Evolutionary conservation across 2,113 vertebrate genomes (phyloP).

Genomic region (Seriola dumerili): DNA sequence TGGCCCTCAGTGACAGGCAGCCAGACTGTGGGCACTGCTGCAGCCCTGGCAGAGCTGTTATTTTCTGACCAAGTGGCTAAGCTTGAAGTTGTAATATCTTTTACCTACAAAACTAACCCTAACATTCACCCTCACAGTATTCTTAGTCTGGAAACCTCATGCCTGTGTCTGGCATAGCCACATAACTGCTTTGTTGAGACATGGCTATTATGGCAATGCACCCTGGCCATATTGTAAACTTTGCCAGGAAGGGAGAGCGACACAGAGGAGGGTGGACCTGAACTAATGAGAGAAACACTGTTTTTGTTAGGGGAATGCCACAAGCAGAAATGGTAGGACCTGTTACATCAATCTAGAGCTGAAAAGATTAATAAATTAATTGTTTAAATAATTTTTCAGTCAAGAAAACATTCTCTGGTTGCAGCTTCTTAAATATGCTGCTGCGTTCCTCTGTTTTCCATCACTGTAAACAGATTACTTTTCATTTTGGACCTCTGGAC

Average conservation of each 20-base stretch:
- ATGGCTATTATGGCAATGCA: constrained; percentile 30
- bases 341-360: not conserved
- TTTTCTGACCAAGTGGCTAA: constrained; percentile 38
- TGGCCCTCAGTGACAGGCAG: constrained; percentile 73
- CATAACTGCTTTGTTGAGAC: constrained; percentile 20
- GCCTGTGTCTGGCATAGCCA: constrained; percentile 12
- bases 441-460: no score
- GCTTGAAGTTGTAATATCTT: constrained; percentile 8
- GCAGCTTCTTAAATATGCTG: not conserved
- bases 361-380: not conserved
- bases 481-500: not conserved
- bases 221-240: constrained; percentile 12
- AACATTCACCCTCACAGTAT: not conserved
- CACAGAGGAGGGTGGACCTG: constrained; percentile 5
- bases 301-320: not conserved
- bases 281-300: constrained; percentile 12
- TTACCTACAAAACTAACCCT: constrained; percentile 16
- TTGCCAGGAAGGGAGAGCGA: constrained; percentile 20
- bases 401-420: not conserved
- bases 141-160: constrained; percentile 9
- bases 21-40: constrained; percentile 63
- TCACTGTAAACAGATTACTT: not conserved
- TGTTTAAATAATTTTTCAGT: not conserved
- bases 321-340: not conserved
- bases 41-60: constrained; percentile 47